Base-by-base conservation (phyloP, 2,113 vertebrate species). In the Acrocephalus kingi region DNA sequence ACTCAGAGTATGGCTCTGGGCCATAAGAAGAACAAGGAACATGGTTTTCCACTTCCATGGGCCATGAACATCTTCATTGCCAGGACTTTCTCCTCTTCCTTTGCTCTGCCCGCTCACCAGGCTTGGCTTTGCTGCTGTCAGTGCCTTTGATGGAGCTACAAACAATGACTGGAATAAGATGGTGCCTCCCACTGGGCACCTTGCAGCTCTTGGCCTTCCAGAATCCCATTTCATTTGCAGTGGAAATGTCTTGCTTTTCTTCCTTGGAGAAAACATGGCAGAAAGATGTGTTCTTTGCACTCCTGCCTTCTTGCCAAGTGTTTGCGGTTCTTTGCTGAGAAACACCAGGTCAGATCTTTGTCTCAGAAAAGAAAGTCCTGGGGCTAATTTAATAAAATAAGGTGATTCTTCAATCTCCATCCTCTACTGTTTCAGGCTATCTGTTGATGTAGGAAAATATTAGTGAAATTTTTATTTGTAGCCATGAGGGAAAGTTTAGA, bases 391-490 rank as follows among this genome's bases (percentile, higher is more conserved):
- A 93, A 94, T 96, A 95, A 96, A 94, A 86, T 24, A 66, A 21
- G 15, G 10, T 74, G 64, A 90, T 87, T 90, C 81, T 92, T 97
- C 91, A 76, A 67, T 85, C 51, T 91, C 61, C 24, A 43, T 63
- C 68, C 28, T 74, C 39, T 86, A 75, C 72, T 90, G 75, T 93
- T 93, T 93, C 87, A 90, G 95, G 88, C 90, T 96, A 61, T 95
- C 55, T 68, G 76, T 83, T 95, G 85, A 94, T 71, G 49, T 68
- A 95, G 85, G 79, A 93, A 95, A 88, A 94, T 93, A 87, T 56
- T 80, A 93, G 92, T 89, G 90, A 81, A 90, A 64, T 92, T 93
- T 90, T 96, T 92, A 94, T 95, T 89, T 78, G 48, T 86, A 92
- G 92, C 93, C 72, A 86, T 31, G 37, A 88, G 93, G 90, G 59